Conservation (phyloP, 2,888 invertebrate species). For the Tinea trinotella region DNA sequence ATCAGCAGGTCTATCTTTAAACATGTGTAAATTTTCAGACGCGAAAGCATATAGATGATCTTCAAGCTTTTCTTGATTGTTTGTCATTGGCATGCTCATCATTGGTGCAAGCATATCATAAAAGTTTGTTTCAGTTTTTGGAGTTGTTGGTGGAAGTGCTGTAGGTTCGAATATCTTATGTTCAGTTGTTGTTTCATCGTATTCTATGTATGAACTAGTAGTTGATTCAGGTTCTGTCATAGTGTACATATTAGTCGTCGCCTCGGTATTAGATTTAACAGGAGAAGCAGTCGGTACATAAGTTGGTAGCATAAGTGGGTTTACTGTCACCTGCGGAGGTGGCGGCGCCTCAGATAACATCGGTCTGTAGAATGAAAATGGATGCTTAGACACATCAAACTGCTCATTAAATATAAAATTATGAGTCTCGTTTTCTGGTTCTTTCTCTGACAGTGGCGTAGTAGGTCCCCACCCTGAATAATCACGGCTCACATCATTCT, state of each 20-base stretch:
- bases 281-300: constrained; percentile 51
- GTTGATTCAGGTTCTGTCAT: constrained; percentile 32
- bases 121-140: constrained; percentile 35
- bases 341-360: constrained; percentile 52
- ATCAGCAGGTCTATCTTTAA: constrained; percentile 42
- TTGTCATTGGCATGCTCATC: constrained; percentile 60
- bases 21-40: constrained; percentile 54
- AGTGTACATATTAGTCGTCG: constrained; percentile 27
- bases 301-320: constrained; percentile 33
- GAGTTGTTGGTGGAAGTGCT: constrained; percentile 27
- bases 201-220: constrained; percentile 26
- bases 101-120: constrained; percentile 56
- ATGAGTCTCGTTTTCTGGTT: constrained; percentile 45
- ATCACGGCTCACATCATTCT: constrained; percentile 52
- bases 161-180: constrained; percentile 33
- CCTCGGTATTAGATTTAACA: constrained; percentile 27
- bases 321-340: constrained; percentile 36
- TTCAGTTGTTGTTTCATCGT: constrained; percentile 41
- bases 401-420: constrained; percentile 51
- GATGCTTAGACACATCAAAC: constrained; percentile 36
- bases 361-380: constrained; percentile 52
- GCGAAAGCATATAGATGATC: constrained; percentile 60
- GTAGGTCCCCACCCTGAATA: constrained; percentile 67
- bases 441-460: constrained; percentile 43
- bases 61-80: constrained; percentile 51